A percentile compares a stretch with the other conserved stretches of the same genome.
Conservation (phyloP, 30 jellyfish, hydroid and myxozoan genomes). For the Pelagia noctiluca region DNA sequence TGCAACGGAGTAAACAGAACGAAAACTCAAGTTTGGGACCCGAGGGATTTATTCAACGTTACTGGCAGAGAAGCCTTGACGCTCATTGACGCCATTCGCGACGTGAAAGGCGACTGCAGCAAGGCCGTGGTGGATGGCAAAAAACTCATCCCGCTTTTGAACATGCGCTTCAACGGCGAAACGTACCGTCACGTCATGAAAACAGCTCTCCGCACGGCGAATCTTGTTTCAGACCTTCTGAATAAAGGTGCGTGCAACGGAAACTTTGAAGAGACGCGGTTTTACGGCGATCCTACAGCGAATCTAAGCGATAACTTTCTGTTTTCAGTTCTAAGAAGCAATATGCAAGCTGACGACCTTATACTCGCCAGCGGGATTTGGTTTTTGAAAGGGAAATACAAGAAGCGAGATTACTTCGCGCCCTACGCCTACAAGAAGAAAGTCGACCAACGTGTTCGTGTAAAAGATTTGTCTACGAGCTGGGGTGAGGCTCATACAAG, state of each 20-base stretch:
- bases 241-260: slow-evolving; percentile 75
- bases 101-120: slow-evolving; percentile 61
- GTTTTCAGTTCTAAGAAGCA: slow-evolving; percentile 41
- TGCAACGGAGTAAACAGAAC: slow-evolving; percentile 67
- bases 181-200: slow-evolving; percentile 40
- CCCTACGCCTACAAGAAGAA: slow-evolving; percentile 73
- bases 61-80: slow-evolving; percentile 70
- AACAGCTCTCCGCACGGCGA: slow-evolving; percentile 81
- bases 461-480: slow-evolving; percentile 58
- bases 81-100: slow-evolving; percentile 45
- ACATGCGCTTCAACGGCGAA: slow-evolving; percentile 67
- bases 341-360: slow-evolving; percentile 32
- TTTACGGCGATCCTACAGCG: slow-evolving; percentile 41
- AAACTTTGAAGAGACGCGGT: slow-evolving; percentile 12
- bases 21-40: slow-evolving; percentile 46
- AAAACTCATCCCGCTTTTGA: slow-evolving; percentile 53
- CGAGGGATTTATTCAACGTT: slow-evolving; percentile 61
- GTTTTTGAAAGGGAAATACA: slow-evolving; percentile 49
- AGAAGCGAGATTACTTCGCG: slow-evolving; percentile 56
- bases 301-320: slow-evolving; percentile 54
- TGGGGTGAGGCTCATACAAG: slow-evolving; percentile 75
- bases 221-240: slow-evolving; percentile 62
- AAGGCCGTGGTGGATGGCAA: slow-evolving; percentile 49
- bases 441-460: slow-evolving; percentile 36
- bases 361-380: slow-evolving; percentile 69